Evolutionary conservation across 2,113 vertebrate species (phyloP).

Genomic region (Pantherophis guttatus): DNA sequence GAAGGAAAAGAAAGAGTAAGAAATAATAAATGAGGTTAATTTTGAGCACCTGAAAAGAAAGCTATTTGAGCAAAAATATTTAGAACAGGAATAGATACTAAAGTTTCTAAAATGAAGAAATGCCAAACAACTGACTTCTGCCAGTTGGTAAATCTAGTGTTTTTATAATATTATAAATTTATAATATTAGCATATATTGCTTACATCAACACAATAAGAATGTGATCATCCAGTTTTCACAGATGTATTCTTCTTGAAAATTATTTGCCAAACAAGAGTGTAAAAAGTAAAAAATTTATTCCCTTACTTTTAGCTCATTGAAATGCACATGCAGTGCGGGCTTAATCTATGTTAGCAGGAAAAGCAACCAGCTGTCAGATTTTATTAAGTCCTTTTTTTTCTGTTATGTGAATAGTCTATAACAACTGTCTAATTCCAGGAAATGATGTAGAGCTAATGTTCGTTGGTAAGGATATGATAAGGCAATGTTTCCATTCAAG

Average conservation of each 20-base stretch:
- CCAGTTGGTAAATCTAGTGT: slow-evolving; percentile 7
- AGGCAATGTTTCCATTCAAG: slow-evolving; percentile 69
- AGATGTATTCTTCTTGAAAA: slow-evolving; percentile 59
- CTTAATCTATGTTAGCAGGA: slow-evolving; percentile 76
- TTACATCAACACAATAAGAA: slow-evolving; percentile 52
- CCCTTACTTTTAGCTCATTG: slow-evolving; percentile 79
- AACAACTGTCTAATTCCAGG: slow-evolving; percentile 70
- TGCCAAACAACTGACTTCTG: slow-evolving; percentile 46
- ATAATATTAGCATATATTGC: slow-evolving; percentile 15
- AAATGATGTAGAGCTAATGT: slow-evolving; percentile 72
- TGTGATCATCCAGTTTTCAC: slow-evolving; percentile 61
- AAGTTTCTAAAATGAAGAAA: background rate
- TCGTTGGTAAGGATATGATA: slow-evolving; percentile 72
- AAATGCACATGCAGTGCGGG: slow-evolving; percentile 73
- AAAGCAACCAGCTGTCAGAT: slow-evolving; percentile 78
- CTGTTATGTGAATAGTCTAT: slow-evolving; percentile 72
- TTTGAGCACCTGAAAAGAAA: background rate
- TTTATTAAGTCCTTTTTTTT: slow-evolving; percentile 76
- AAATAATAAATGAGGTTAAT: background rate
- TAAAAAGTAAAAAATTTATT: slow-evolving; percentile 77
- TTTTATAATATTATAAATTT: background rate
- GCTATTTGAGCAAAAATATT: background rate
- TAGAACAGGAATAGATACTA: background rate
- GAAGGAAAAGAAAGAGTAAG: background rate
- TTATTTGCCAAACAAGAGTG: slow-evolving; percentile 64